Evolutionary conservation across 2,888 invertebrate genomes (phyloP).

Genomic region (Phengaris alcon): DNA sequence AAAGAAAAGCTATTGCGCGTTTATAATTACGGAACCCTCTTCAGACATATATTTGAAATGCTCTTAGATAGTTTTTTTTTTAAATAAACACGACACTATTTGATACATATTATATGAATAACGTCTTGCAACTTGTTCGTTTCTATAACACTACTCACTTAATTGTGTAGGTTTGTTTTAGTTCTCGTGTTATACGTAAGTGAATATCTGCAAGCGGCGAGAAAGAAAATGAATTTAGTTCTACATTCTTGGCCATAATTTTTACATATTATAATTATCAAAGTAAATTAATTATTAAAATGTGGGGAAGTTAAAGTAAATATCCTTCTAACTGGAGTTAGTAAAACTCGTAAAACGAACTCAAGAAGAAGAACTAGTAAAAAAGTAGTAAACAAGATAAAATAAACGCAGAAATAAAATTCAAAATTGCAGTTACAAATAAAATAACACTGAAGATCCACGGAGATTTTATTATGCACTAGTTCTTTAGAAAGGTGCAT

Average conservation of each 20-base stretch:
- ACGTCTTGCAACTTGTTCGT: no score
- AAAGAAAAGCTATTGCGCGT: no score
- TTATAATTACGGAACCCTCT: no score
- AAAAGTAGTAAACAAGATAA: background rate
- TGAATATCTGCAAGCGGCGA: no score
- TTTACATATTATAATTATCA: no score
- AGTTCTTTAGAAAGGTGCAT: background rate
- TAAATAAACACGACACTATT: no score
- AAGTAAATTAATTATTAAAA: background rate
- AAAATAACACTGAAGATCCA: constrained; percentile 17
- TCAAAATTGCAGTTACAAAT: constrained; percentile 21
- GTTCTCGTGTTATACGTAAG: background rate
- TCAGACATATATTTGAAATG: no score
- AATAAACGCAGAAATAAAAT: constrained; percentile 18
- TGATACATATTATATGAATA: no score
- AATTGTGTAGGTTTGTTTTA: background rate
- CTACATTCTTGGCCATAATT: background rate
- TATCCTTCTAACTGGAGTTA: background rate
- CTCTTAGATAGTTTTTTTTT: no score
- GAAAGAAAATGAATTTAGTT: background rate
- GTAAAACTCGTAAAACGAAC: no score
- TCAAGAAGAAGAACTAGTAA: background rate
- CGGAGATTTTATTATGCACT: constrained; percentile 16
- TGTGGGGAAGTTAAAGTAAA: background rate
- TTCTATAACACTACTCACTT: background rate